These are phyloP conservation scores for Orussus abietinus DNA, from an alignment of 1,140 invertebrate genomes.

Conservation along the genomic window DNA sequence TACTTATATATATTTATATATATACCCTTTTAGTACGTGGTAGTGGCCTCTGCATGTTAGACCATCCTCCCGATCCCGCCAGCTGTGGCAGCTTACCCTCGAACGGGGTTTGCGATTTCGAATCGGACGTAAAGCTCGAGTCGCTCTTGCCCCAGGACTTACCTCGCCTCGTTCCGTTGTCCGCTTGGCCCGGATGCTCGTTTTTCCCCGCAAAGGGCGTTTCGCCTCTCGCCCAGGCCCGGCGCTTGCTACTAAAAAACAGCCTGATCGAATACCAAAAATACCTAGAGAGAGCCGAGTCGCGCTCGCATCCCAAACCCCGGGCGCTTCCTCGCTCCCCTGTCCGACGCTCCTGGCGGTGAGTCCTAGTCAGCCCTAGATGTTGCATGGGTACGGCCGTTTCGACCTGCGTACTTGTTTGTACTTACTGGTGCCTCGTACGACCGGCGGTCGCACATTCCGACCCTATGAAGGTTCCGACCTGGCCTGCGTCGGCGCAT, in stretches of 20 bases:
- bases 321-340: slow-evolving; percentile 14
- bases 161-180: no score
- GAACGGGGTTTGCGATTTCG: no score
- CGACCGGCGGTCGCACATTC: slow-evolving; percentile 11
- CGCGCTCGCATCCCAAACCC: not conserved
- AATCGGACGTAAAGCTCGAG: no score
- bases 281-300: slow-evolving; percentile 1
- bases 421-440: slow-evolving; percentile 18
- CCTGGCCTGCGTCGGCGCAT: no score
- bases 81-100: slow-evolving; percentile 10
- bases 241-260: no score
- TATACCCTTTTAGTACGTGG: slow-evolving; percentile 28
- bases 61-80: slow-evolving; percentile 15
- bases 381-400: slow-evolving; percentile 18
- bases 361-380: slow-evolving; percentile 12
- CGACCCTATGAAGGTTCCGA: no score
- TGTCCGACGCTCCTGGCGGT: slow-evolving; percentile 12
- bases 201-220: no score
- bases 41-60: slow-evolving; percentile 43
- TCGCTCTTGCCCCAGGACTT: no score
- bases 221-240: no score
- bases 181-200: no score
- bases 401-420: slow-evolving; percentile 35
- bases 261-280: no score
- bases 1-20: no score